Conservation (phyloP, 2,113 vertebrate genomes). For the Camelus dromedarius region DNA sequence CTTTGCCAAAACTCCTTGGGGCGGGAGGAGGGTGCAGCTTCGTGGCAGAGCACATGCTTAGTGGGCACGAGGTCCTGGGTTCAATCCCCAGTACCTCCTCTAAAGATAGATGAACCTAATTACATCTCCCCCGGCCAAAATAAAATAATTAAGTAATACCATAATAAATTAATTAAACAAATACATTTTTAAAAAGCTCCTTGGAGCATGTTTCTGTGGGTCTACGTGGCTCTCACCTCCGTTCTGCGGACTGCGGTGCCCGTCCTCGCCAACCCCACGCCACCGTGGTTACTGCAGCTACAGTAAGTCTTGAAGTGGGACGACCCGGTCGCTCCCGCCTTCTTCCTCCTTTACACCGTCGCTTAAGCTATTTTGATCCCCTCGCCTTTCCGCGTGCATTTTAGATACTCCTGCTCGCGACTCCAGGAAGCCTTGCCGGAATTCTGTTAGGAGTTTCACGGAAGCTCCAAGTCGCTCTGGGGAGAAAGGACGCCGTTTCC, state of each 20-base stretch:
- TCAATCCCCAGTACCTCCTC: no score
- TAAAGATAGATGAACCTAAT: no score
- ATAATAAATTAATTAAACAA: no score
- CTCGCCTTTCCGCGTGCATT: conserved; percentile 15
- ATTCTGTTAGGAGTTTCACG: background rate
- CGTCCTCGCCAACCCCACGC: no score
- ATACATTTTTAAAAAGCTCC: background rate
- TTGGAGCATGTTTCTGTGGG: background rate
- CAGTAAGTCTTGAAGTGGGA: background rate
- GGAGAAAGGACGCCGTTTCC: background rate
- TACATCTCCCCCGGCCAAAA: no score
- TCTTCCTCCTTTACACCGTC: background rate
- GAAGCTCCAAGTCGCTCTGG: background rate
- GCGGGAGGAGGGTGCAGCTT: no score
- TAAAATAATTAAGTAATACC: no score
- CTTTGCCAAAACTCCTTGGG: background rate
- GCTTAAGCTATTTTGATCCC: background rate
- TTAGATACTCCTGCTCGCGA: background rate
- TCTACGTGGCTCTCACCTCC: background rate
- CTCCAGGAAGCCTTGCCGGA: background rate
- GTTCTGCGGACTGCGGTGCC: background rate
- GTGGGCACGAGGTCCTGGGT: no score
- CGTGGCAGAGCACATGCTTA: no score
- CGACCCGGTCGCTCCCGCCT: background rate
- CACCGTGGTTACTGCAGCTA: background rate